These are phyloP conservation scores for Apteryx owenii DNA, from an alignment of 2,113 vertebrate genomes.

Conservation along the genomic window DNA sequence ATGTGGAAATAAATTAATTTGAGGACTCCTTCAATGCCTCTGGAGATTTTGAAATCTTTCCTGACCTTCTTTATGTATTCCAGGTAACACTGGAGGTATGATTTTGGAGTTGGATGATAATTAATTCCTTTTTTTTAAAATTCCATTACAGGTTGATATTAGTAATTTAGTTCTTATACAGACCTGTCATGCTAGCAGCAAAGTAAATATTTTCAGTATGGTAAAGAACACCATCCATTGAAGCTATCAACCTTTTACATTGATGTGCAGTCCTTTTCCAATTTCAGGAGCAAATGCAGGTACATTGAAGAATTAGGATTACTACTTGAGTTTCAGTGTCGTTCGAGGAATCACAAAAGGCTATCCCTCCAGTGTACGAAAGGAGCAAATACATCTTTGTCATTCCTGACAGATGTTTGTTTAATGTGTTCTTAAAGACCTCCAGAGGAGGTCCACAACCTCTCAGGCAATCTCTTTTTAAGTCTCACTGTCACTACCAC, in stretches of 20 bases:
- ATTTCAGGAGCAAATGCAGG: neutral
- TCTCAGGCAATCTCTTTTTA: neutral
- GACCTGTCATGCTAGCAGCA: neutral
- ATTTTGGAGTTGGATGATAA: no score
- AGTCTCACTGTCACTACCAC: neutral
- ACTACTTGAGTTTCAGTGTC: neutral
- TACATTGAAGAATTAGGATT: neutral
- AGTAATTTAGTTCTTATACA: neutral
- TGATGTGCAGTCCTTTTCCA: neutral
- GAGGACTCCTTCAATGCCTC: neutral
- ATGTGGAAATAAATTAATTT: neutral
- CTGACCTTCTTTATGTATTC: neutral
- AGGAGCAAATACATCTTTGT: neutral
- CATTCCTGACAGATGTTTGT: neutral
- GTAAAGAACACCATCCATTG: neutral
- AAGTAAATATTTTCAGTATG: neutral
- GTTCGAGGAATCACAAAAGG: neutral
- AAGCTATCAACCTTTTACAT: neutral
- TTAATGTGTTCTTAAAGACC: neutral
- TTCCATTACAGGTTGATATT: neutral
- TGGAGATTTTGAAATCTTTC: neutral
- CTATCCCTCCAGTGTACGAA: neutral
- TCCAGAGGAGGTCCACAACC: neutral
- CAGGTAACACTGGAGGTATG: no score
- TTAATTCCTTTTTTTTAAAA: no score